A percentile compares a stretch with the other conserved stretches of the same genome.
phyloP scores from a whole-genome alignment of 2,888 invertebrate species.

The Callimorpha dominula region DNA sequence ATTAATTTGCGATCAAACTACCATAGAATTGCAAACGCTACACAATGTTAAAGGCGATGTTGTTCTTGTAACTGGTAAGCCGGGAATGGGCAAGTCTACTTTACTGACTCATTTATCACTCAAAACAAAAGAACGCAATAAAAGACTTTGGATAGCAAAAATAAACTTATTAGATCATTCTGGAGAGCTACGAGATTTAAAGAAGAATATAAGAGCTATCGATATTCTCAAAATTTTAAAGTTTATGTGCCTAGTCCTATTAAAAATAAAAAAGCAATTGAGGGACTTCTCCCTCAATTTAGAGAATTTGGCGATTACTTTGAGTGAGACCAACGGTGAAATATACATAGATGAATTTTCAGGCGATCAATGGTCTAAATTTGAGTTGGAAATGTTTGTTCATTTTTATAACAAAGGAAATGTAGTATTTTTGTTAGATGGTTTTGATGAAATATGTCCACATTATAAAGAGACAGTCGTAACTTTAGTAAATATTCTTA shows the following conservation, averaged over 20 bases:
- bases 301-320: neutral
- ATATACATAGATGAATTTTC: conserved; percentile 4
- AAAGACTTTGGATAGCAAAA: conserved; percentile 27
- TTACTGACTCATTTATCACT: conserved; percentile 32
- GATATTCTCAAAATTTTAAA: conserved; percentile 1
- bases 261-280: conserved; percentile 3
- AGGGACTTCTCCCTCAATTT: neutral
- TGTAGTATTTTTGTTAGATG: conserved; percentile 23
- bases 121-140: conserved; percentile 20
- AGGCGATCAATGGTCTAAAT: conserved; percentile 3
- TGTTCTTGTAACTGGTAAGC: conserved; percentile 19
- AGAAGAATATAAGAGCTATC: neutral
- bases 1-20: conserved; percentile 4
- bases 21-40: neutral
- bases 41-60: conserved; percentile 9
- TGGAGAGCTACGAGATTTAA: conserved; percentile 1
- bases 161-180: conserved; percentile 24
- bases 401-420: conserved; percentile 29
- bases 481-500: conserved; percentile 17
- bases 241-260: conserved; percentile 8
- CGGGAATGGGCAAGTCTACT: conserved; percentile 38
- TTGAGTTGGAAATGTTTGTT: conserved; percentile 32
- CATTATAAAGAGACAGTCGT: conserved; percentile 29
- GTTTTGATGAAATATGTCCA: conserved; percentile 44
- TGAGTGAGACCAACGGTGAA: neutral